These are phyloP conservation scores for Lacerta agilis DNA, from an alignment of 2,797 vertebrate genomes.

Conservation along the genomic window DNA sequence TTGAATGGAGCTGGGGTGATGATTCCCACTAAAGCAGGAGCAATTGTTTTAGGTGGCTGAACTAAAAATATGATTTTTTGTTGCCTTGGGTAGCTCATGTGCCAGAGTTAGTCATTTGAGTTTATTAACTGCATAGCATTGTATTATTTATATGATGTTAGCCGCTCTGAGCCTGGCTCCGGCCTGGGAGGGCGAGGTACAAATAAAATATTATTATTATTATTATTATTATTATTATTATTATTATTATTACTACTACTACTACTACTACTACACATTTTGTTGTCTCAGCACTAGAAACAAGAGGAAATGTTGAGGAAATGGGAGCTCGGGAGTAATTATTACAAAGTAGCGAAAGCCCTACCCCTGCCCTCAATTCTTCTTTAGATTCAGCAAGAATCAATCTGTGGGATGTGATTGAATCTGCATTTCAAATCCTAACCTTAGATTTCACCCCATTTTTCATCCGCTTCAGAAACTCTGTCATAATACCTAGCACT, in stretches of 20 bases:
- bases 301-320: not conserved
- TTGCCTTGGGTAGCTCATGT: not conserved
- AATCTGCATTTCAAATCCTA: slow-evolving; percentile 3
- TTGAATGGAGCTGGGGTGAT: not conserved
- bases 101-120: not conserved
- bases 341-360: not conserved
- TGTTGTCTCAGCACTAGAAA: not conserved
- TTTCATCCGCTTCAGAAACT: not conserved
- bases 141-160: too few relatives aligned
- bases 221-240: too few relatives aligned
- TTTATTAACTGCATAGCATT: not conserved
- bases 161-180: too few relatives aligned
- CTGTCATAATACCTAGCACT: not conserved
- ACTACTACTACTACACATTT: too few relatives aligned
- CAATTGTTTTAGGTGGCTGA: not conserved
- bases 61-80: not conserved
- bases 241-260: too few relatives aligned
- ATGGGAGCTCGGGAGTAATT: not conserved
- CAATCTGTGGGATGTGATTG: not conserved
- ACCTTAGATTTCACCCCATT: not conserved
- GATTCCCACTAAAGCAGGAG: too few relatives aligned
- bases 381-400: not conserved
- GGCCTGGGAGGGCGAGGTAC: too few relatives aligned
- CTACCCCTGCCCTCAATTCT: not conserved
- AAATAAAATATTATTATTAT: too few relatives aligned